Conservation (phyloP, 1,140 invertebrate species). For the Kradibia gibbosae region DNA sequence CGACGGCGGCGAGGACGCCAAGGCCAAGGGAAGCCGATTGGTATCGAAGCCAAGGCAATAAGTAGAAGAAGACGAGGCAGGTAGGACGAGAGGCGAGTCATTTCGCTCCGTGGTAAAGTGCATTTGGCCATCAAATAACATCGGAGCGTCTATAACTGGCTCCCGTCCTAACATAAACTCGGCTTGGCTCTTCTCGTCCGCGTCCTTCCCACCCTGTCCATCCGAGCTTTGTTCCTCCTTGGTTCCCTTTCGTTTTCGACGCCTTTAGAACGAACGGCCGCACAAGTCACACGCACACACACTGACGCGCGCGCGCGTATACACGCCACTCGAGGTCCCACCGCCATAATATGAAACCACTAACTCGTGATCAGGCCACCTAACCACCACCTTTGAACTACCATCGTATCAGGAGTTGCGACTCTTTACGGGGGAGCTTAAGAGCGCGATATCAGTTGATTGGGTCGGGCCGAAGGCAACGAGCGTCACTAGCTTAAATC, state of each 20-base stretch:
- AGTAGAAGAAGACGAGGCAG: constrained; percentile 14
- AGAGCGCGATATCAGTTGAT: constrained; percentile 72
- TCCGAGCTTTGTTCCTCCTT: constrained; percentile 31
- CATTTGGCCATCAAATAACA: constrained; percentile 75
- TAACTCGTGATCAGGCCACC: constrained; percentile 72
- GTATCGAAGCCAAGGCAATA: constrained; percentile 1
- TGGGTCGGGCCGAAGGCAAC: constrained; percentile 55
- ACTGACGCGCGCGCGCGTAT: not conserved
- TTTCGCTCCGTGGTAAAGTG: constrained; percentile 60
- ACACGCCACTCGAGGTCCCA: not conserved
- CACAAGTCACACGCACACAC: not conserved
- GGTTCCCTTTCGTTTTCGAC: constrained; percentile 39
- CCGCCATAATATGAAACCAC: constrained; percentile 67
- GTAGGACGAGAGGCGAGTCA: constrained; percentile 13
- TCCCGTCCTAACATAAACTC: constrained; percentile 72
- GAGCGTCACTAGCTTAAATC: not conserved
- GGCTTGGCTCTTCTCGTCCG: constrained; percentile 62
- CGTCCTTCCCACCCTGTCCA: constrained; percentile 56
- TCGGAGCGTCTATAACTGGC: constrained; percentile 73
- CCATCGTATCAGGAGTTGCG: constrained; percentile 70
- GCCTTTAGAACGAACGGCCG: not conserved
- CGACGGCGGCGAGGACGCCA: not conserved
- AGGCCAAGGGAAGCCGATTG: constrained; percentile 2
- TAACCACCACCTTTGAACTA: constrained; percentile 66
- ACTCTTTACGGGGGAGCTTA: constrained; percentile 66